Conservation (phyloP, 2,888 invertebrate species). For the Sacculina carcini region DNA sequence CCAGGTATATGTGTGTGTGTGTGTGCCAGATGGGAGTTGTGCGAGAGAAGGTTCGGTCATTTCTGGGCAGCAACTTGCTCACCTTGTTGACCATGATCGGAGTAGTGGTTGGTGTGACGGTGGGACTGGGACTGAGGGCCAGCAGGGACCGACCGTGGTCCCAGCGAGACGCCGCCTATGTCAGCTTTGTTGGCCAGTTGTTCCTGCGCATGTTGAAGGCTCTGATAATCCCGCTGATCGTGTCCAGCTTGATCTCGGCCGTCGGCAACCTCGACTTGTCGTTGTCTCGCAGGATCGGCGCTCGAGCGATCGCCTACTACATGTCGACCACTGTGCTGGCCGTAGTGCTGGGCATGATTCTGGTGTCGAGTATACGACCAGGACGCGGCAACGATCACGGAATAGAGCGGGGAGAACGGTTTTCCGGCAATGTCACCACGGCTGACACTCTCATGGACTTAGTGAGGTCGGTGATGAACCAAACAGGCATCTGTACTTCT, state of each 20-base stretch:
- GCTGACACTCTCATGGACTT: constrained; percentile 76
- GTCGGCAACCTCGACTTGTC: constrained; percentile 40
- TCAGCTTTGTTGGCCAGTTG: constrained; percentile 32
- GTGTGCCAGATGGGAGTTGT: too few relatives aligned
- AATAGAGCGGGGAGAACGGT: constrained; percentile 12
- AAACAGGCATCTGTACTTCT: too few relatives aligned
- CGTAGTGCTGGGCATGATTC: constrained; percentile 63
- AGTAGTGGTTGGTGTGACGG: constrained; percentile 43
- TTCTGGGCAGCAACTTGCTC: constrained; percentile 42
- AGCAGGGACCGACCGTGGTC: constrained; percentile 10
- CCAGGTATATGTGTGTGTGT: too few relatives aligned
- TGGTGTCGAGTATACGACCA: constrained; percentile 66
- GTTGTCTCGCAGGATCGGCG: constrained; percentile 64
- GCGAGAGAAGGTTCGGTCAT: too few relatives aligned
- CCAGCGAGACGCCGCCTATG: constrained; percentile 15
- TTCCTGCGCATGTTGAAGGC: constrained; percentile 87
- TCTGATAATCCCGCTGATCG: constrained; percentile 71
- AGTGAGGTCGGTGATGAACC: constrained; percentile 41
- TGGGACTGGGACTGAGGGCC: constrained; percentile 28
- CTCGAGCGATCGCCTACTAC: constrained; percentile 66
- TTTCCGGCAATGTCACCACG: constrained; percentile 39
- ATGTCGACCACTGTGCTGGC: constrained; percentile 73
- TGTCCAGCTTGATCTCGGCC: constrained; percentile 68
- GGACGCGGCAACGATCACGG: constrained; percentile 22
- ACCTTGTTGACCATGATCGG: constrained; percentile 55